phyloP scores from a whole-genome alignment of 2,113 vertebrate genomes.

The Orthochromis malagaraziensis region DNA sequence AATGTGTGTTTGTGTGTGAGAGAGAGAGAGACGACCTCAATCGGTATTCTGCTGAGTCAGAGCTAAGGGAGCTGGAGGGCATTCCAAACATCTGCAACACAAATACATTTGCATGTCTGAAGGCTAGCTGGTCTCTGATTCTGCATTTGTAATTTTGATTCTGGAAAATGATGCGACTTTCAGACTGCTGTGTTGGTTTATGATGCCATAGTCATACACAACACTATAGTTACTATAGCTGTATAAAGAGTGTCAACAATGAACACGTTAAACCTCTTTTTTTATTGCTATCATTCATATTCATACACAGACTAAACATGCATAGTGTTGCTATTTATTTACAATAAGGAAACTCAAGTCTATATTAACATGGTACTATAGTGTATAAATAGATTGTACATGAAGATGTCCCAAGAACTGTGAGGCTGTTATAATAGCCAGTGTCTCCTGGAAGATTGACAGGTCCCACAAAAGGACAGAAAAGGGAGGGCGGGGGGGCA shows the following conservation, averaged over 20 bases:
- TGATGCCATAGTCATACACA: neutral
- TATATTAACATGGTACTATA: constrained; percentile 36
- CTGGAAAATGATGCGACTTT: neutral
- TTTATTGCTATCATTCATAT: constrained; percentile 69
- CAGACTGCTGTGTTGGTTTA: neutral
- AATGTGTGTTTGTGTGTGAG: neutral
- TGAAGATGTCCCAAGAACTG: constrained; percentile 24
- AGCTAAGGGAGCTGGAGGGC: neutral
- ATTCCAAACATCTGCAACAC: neutral
- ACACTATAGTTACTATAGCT: neutral
- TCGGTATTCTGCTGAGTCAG: constrained; percentile 6
- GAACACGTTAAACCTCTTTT: constrained; percentile 26
- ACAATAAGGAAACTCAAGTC: constrained; percentile 44
- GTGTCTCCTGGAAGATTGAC: constrained; percentile 8
- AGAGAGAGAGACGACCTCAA: neutral
- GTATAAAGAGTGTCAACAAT: neutral
- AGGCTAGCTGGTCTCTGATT: neutral
- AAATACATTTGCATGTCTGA: neutral
- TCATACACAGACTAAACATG: constrained; percentile 72
- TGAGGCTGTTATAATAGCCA: neutral
- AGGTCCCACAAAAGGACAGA: neutral
- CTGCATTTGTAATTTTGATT: neutral
- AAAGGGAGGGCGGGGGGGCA: neutral
- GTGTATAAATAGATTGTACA: constrained; percentile 57
- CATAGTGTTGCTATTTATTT: constrained; percentile 61